Conservation (phyloP, 2,888 invertebrate genomes). For the Strigamia crassipes region DNA sequence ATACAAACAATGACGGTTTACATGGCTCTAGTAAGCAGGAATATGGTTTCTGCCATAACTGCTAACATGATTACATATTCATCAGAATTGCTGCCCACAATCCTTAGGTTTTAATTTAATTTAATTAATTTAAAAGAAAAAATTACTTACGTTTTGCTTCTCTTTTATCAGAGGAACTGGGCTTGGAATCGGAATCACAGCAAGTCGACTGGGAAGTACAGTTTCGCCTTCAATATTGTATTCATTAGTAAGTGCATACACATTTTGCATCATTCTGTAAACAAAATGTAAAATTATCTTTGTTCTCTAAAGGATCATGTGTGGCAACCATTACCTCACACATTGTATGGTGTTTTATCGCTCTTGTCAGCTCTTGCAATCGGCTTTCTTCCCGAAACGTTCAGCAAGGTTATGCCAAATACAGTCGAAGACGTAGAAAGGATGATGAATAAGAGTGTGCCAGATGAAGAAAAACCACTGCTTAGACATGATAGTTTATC, state of each 20-base stretch:
- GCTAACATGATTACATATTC: not conserved
- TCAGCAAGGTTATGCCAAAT: not conserved
- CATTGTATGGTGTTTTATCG: not conserved
- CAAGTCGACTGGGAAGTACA: not conserved
- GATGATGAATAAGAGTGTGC: not conserved
- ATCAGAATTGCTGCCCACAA: slow-evolving; percentile 18
- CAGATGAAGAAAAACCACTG: not conserved
- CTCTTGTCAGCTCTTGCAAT: not conserved
- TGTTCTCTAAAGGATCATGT: not conserved
- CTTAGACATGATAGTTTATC: not conserved
- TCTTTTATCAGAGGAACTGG: not conserved
- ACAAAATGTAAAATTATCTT: not conserved
- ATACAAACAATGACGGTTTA: not conserved
- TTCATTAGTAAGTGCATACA: not conserved
- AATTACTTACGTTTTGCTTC: too few relatives aligned
- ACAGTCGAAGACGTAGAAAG: slow-evolving; percentile 10
- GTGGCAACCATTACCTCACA: not conserved
- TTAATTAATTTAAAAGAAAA: too few relatives aligned
- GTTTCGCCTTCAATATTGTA: slow-evolving; percentile 8
- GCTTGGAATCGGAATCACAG: not conserved
- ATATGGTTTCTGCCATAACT: not conserved
- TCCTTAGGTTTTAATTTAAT: not conserved
- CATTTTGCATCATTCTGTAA: not conserved
- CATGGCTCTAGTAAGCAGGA: slow-evolving; percentile 5
- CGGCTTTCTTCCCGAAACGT: not conserved